These are phyloP conservation scores for Micromesistius poutassou DNA, from an alignment of 2,797 vertebrate genomes.

Conservation along the genomic window DNA sequence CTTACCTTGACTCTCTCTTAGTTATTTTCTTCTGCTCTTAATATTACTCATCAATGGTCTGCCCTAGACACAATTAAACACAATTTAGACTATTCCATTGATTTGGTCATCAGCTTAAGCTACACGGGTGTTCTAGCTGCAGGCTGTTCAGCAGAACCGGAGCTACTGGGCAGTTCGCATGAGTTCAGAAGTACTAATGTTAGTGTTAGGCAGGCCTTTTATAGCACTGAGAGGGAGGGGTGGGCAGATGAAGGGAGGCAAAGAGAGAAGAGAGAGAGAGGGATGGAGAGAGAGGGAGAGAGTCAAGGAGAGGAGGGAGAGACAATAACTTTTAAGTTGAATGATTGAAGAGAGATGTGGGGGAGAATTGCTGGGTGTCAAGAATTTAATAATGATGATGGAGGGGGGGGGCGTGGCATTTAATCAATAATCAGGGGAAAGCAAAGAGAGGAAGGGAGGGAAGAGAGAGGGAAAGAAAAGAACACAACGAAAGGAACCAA, in stretches of 20 bases:
- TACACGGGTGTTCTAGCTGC: not conserved
- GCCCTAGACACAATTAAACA: not conserved
- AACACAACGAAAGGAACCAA: not conserved
- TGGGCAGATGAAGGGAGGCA: not conserved
- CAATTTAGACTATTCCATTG: not conserved
- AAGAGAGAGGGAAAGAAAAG: not conserved
- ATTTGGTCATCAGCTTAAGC: not conserved
- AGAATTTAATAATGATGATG: not conserved
- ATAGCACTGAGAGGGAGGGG: constrained; percentile 2
- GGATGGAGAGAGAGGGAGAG: not conserved
- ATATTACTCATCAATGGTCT: not conserved
- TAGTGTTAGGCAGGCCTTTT: not conserved
- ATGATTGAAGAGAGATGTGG: not conserved
- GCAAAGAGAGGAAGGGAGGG: not conserved
- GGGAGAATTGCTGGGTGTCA: not conserved
- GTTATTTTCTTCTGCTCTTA: too few relatives aligned
- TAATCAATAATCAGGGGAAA: not conserved
- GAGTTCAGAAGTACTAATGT: not conserved
- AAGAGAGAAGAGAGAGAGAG: not conserved
- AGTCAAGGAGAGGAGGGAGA: not conserved
- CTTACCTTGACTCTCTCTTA: not conserved
- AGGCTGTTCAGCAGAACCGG: not conserved
- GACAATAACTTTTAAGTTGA: too few relatives aligned
- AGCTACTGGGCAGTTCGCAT: not conserved
- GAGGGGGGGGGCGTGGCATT: not conserved